Conservation (phyloP, 2,888 invertebrate species). For the Chesias legatella region DNA sequence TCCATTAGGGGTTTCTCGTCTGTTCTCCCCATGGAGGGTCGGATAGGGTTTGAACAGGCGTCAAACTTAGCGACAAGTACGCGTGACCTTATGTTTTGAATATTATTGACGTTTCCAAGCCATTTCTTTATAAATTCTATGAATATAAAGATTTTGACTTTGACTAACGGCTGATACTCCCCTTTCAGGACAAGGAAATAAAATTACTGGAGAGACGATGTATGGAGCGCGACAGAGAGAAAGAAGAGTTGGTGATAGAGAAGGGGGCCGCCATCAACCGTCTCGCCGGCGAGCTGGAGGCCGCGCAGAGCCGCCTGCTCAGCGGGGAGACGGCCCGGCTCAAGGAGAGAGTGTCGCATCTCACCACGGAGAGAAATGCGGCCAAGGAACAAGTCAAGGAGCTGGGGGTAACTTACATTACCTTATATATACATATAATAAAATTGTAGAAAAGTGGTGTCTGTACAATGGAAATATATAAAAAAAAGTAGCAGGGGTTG, state of each 20-base stretch:
- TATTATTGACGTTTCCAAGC: no score
- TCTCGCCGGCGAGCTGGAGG: constrained; percentile 80
- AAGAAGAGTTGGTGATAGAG: constrained; percentile 82
- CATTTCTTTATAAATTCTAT: no score
- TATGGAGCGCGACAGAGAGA: constrained; percentile 79
- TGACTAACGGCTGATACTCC: background rate
- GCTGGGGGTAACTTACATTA: constrained; percentile 60
- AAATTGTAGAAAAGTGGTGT: no score
- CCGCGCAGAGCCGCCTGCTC: constrained; percentile 78
- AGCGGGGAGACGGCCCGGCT: constrained; percentile 55
- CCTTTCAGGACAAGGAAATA: constrained; percentile 69
- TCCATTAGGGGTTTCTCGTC: no score
- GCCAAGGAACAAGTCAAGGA: constrained; percentile 77
- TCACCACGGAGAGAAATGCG: constrained; percentile 71
- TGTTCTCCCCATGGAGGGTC: no score
- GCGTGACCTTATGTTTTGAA: no score
- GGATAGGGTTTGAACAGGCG: no score
- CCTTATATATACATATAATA: no score
- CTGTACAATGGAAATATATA: no score
- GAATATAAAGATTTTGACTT: no score
- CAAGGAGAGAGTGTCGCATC: constrained; percentile 68
- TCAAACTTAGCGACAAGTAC: no score
- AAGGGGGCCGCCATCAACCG: constrained; percentile 83
- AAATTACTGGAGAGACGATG: constrained; percentile 76
- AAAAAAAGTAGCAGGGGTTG: no score